phyloP scores from a whole-genome alignment of 2,113 vertebrate genomes.

The Leucopsar rothschildi region DNA sequence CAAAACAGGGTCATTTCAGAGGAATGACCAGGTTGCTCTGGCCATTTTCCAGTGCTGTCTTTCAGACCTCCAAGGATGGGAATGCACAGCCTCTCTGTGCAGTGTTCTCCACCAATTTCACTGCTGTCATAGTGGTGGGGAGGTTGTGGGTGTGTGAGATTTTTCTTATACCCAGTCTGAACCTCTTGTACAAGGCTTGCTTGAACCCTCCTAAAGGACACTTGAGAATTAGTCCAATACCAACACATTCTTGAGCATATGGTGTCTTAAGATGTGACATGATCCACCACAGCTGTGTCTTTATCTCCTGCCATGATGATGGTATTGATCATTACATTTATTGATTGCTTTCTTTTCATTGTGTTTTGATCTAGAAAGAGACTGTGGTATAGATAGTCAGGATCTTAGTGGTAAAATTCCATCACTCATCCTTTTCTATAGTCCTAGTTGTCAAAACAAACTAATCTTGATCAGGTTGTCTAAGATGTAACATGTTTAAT shows the following conservation, averaged over 20 bases:
- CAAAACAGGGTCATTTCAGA: neutral
- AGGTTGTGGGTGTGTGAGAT: neutral
- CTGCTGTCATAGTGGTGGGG: rapidly evolving
- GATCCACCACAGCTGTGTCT: neutral
- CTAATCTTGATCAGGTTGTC: neutral
- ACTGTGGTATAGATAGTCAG: neutral
- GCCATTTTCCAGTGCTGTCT: rapidly evolving
- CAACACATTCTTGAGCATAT: neutral
- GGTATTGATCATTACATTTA: neutral
- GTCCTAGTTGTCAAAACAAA: neutral
- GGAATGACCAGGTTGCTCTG: neutral
- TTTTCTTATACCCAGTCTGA: neutral
- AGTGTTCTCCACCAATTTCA: neutral
- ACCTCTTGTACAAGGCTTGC: neutral
- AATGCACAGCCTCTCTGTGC: neutral
- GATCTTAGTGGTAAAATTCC: neutral
- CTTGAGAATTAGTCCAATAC: neutral
- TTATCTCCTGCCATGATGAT: neutral
- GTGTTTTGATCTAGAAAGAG: neutral
- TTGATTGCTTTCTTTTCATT: neutral
- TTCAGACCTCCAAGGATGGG: neutral
- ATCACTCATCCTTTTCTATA: neutral
- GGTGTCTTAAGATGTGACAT: neutral
- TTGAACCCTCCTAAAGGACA: neutral
- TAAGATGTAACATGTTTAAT: neutral